These are phyloP conservation scores for Mythimna pallens DNA, from an alignment of 2,888 invertebrate species.

Conservation along the genomic window DNA sequence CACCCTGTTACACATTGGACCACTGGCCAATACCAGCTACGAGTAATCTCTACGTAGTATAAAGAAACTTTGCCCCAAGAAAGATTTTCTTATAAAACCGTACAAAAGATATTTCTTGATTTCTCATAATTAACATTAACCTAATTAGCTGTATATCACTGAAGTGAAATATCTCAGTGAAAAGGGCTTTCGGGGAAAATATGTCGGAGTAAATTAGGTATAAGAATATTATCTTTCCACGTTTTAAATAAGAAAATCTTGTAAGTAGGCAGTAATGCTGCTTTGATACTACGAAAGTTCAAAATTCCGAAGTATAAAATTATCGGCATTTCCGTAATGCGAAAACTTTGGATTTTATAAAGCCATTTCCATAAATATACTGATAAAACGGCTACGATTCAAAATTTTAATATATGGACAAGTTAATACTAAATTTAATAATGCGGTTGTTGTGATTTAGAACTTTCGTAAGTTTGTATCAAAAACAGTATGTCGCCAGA, in stretches of 20 bases:
- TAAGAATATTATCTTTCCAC: constrained; percentile 57
- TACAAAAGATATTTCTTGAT: constrained; percentile 53
- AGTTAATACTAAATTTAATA: constrained; percentile 17
- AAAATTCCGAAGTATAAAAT: constrained; percentile 45
- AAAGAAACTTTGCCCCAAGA: constrained; percentile 56
- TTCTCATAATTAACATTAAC: constrained; percentile 28
- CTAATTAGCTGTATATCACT: neutral
- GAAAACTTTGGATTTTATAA: constrained; percentile 48
- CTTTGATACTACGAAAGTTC: constrained; percentile 62
- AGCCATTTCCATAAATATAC: constrained; percentile 18
- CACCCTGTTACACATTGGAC: constrained; percentile 84
- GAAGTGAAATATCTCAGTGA: constrained; percentile 16
- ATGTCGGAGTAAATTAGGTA: constrained; percentile 26
- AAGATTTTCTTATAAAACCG: constrained; percentile 60
- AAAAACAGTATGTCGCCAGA: constrained; percentile 75
- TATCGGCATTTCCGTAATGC: constrained; percentile 36
- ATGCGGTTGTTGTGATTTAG: constrained; percentile 31
- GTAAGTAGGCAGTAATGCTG: constrained; percentile 53
- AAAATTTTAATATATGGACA: constrained; percentile 38
- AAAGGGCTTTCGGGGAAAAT: constrained; percentile 15
- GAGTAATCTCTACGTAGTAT: constrained; percentile 54
- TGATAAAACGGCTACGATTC: constrained; percentile 28
- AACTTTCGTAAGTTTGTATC: constrained; percentile 63
- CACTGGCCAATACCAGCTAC: constrained; percentile 60
- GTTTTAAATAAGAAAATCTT: constrained; percentile 68